Percentiles rank a stretch among this genome's conserved stretches.
phyloP scores from a whole-genome alignment of 2,797 vertebrate species.

The Eulemur mongoz region DNA sequence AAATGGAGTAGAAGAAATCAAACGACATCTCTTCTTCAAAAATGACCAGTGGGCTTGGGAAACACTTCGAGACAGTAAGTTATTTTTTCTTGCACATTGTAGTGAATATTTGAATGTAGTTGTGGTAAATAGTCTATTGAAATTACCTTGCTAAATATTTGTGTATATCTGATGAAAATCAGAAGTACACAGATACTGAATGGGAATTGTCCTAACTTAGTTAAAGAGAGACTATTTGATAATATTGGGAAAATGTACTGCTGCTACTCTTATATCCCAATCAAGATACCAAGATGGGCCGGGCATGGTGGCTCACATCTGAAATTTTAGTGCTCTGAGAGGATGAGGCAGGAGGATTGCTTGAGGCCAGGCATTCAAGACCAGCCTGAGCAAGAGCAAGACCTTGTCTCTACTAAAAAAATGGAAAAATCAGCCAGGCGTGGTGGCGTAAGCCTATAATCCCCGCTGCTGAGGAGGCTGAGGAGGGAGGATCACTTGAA shows the following conservation, averaged over 20 bases:
- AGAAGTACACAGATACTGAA: neutral
- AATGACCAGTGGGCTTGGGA: slow-evolving; percentile 99
- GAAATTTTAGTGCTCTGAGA: neutral
- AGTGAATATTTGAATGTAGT: slow-evolving; percentile 25
- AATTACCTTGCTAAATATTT: slow-evolving; percentile 35
- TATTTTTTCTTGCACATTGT: slow-evolving; percentile 6
- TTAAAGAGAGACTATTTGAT: slow-evolving; percentile 40
- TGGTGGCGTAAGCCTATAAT: neutral
- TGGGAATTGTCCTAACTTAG: slow-evolving; percentile 6
- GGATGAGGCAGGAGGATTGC: no score
- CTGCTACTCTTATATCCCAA: neutral
- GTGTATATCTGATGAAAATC: slow-evolving; percentile 17
- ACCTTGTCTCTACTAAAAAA: neutral
- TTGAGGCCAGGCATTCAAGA: neutral
- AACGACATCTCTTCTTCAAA: slow-evolving; percentile 98
- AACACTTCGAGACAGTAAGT: slow-evolving; percentile 97
- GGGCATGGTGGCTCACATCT: no score
- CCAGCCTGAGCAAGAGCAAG: neutral
- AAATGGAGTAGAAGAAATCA: slow-evolving; percentile 98
- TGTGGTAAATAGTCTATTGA: neutral
- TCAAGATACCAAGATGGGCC: slow-evolving; percentile 5
- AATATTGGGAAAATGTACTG: neutral
- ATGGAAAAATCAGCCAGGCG: neutral
- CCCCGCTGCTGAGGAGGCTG: neutral
- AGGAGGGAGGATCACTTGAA: neutral